phyloP scores from a whole-genome alignment of 1,140 invertebrate genomes.

The Aphaenogaster rudis region DNA sequence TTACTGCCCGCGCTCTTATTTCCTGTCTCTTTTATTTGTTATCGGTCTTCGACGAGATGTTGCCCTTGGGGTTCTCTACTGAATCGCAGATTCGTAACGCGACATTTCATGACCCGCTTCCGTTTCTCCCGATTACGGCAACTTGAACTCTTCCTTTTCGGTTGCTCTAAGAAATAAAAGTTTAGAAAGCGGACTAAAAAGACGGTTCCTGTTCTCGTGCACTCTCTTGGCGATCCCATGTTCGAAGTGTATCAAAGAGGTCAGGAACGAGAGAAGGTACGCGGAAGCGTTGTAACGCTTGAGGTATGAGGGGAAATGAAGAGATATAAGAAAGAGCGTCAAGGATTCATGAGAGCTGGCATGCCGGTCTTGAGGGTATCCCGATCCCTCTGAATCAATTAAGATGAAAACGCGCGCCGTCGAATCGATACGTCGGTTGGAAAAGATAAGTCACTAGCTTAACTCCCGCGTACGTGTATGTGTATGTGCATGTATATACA shows the following conservation, averaged over 20 bases:
- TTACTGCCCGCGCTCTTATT: background rate
- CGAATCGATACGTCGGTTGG: constrained; percentile 64
- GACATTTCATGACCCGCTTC: constrained; percentile 32
- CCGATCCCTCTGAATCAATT: constrained; percentile 73
- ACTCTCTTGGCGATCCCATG: constrained; percentile 29
- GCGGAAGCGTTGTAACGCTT: constrained; percentile 8
- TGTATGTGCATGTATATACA: constrained; percentile 21
- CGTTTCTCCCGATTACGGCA: constrained; percentile 51
- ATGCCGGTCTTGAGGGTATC: constrained; percentile 41
- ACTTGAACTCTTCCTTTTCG: constrained; percentile 49
- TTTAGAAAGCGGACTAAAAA: constrained; percentile 50
- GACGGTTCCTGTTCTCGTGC: constrained; percentile 52
- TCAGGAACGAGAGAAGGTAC: background rate
- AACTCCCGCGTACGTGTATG: background rate
- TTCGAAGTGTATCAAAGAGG: constrained; percentile 52
- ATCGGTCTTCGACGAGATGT: background rate
- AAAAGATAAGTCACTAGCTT: constrained; percentile 56
- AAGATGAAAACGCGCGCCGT: constrained; percentile 65
- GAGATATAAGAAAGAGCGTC: constrained; percentile 47
- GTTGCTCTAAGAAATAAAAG: constrained; percentile 59
- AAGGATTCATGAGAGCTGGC: constrained; percentile 59
- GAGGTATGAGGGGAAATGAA: background rate
- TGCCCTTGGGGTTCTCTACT: constrained; percentile 36
- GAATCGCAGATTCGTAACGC: constrained; percentile 57
- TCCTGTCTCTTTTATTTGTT: constrained; percentile 6